Evolutionary conservation across 2,888 invertebrate genomes (phyloP).

Genomic region (Anorthoa munda): DNA sequence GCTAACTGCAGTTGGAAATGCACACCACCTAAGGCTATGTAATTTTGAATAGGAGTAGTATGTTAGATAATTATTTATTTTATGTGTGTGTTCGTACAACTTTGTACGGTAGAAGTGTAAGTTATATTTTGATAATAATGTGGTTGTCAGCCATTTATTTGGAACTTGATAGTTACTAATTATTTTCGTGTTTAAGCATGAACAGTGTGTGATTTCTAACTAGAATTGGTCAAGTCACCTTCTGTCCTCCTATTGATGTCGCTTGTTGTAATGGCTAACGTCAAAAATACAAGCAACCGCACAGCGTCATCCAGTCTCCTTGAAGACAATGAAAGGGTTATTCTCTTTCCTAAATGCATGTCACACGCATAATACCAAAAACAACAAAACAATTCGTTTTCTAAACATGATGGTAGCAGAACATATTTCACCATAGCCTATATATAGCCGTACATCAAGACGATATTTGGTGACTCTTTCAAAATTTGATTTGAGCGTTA

Average conservation of each 20-base stretch:
- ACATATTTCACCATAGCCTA: not conserved
- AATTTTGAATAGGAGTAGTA: constrained; percentile 73
- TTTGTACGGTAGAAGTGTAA: constrained; percentile 11
- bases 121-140: constrained; percentile 39
- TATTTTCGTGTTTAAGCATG: not conserved
- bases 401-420: not conserved
- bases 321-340: no score
- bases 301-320: no score
- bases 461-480: no score
- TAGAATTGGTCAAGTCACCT: not conserved
- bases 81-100: constrained; percentile 18
- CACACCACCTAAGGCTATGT: constrained; percentile 71
- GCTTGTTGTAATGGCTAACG: no score
- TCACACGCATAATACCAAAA: not conserved
- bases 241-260: not conserved
- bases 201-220: not conserved
- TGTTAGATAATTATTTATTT: constrained; percentile 60
- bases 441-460: no score
- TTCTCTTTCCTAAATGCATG: not conserved
- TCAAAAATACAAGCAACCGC: no score
- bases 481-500: no score
- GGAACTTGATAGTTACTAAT: not conserved
- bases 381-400: not conserved
- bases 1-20: constrained; percentile 56
- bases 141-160: constrained; percentile 21